These are phyloP conservation scores for Sitta europaea DNA, from an alignment of 2,113 vertebrate species.

Conservation along the genomic window DNA sequence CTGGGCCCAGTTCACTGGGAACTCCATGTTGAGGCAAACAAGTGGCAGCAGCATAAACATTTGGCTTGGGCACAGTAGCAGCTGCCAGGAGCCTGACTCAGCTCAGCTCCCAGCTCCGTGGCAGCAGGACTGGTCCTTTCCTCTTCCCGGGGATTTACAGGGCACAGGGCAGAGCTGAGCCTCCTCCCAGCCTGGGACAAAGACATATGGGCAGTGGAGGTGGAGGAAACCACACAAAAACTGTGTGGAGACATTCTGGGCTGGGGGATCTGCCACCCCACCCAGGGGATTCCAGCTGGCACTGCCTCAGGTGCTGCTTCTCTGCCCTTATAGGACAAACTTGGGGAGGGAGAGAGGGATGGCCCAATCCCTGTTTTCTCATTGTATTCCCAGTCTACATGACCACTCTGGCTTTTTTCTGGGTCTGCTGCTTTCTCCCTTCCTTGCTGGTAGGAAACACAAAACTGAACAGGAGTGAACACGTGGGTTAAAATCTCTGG, in stretches of 20 bases:
- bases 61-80: not conserved
- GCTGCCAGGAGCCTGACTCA: not conserved
- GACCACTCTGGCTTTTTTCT: not conserved
- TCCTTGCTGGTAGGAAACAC: not conserved
- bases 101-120: rapidly evolving
- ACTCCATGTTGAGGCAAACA: not conserved
- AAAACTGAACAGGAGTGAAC: not conserved
- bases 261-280: not conserved
- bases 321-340: not conserved
- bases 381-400: rapidly evolving
- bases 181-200: rapidly evolving
- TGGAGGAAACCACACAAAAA: not conserved
- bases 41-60: not conserved
- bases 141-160: not conserved
- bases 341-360: not conserved
- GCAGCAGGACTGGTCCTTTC: not conserved
- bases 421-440: not conserved
- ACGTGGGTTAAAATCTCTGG: rapidly evolving
- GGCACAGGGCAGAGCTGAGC: not conserved
- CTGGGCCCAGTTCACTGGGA: rapidly evolving
- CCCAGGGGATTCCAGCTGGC: rapidly evolving
- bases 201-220: not conserved
- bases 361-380: not conserved
- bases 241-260: not conserved
- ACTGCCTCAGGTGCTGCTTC: not conserved